These are phyloP conservation scores for Tapirus indicus DNA, from an alignment of 2,797 vertebrate species.

Conservation along the genomic window DNA sequence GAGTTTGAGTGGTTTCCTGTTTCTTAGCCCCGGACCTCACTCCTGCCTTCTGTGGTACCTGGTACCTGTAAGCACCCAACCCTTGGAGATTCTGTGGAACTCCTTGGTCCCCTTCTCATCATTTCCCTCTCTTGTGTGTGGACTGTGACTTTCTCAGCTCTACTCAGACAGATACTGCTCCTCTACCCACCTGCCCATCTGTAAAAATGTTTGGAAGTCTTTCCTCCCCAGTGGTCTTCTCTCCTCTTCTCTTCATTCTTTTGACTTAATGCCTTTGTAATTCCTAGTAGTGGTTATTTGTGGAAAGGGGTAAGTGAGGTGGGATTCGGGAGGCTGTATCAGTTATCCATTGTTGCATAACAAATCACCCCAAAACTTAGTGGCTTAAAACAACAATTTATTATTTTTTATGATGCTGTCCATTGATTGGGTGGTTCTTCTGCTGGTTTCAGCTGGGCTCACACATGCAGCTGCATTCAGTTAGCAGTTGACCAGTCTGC, in stretches of 20 bases:
- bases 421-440: neutral
- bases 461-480: too few species aligned
- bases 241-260: neutral
- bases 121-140: neutral
- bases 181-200: neutral
- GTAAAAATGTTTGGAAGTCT: neutral
- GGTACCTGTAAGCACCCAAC: neutral
- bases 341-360: neutral
- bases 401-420: neutral
- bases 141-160: neutral
- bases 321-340: neutral
- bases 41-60: neutral
- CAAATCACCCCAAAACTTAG: neutral
- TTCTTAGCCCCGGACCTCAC: neutral
- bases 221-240: neutral
- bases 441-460: neutral
- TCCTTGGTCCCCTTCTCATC: neutral
- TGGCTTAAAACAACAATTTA: neutral
- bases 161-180: neutral
- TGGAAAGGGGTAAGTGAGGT: neutral
- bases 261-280: neutral
- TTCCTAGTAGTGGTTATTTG: neutral
- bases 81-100: too few species aligned
- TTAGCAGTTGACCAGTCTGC: neutral
- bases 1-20: neutral